Evolutionary conservation across 2,888 invertebrate species (phyloP).

Genomic region (Heteropelma amictum): DNA sequence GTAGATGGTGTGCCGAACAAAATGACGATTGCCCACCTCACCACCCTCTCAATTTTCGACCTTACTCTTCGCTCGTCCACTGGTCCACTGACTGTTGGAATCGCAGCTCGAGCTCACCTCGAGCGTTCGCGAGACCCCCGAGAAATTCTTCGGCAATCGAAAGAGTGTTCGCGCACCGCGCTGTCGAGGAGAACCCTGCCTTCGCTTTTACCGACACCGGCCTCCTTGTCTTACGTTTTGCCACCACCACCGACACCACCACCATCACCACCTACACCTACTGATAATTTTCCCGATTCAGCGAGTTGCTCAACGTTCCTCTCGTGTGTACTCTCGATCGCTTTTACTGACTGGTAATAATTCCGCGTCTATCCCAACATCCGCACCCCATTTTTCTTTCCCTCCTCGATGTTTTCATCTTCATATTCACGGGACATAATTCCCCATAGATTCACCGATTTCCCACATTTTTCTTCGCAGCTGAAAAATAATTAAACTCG

Average conservation of each 20-base stretch:
- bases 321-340: slow-evolving; percentile 54
- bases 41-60: slow-evolving; percentile 47
- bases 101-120: slow-evolving; percentile 30
- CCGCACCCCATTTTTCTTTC: slow-evolving; percentile 61
- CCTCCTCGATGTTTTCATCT: too few species aligned
- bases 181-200: slow-evolving; percentile 44
- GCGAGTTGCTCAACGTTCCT: neutral
- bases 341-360: too few species aligned
- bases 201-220: slow-evolving; percentile 20
- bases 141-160: slow-evolving; percentile 52
- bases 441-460: slow-evolving; percentile 53
- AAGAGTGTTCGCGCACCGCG: slow-evolving; percentile 37
- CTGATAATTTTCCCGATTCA: slow-evolving; percentile 2
- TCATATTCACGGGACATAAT: too few species aligned
- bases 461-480: slow-evolving; percentile 56
- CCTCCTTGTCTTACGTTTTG: neutral
- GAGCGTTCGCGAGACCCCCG: slow-evolving; percentile 38
- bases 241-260: slow-evolving; percentile 33
- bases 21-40: slow-evolving; percentile 38
- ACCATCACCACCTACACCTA: neutral
- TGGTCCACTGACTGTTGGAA: slow-evolving; percentile 58
- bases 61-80: slow-evolving; percentile 52
- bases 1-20: neutral
- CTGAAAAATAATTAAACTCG: too few species aligned
- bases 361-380: too few species aligned